A percentile compares a stretch with the other conserved stretches of the same genome.
Evolutionary conservation across 2,888 invertebrate species (phyloP).

Genomic region (Chesias legatella): DNA sequence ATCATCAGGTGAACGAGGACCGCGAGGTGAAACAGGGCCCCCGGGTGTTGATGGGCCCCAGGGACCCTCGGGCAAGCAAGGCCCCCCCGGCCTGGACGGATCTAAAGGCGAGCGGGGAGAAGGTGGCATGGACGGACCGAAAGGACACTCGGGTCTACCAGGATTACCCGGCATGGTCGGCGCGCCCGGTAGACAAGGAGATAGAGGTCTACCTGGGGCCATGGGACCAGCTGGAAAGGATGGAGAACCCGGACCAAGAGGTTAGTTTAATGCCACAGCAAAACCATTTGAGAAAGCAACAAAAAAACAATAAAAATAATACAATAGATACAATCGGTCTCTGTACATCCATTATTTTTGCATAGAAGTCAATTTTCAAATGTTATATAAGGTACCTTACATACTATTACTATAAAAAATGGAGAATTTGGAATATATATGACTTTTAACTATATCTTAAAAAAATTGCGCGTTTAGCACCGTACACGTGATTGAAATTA

Average conservation of each 20-base stretch:
- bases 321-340: too few relatives aligned
- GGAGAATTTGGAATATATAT: too few relatives aligned
- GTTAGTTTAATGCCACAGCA: slow-evolving; percentile 46
- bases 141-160: slow-evolving; percentile 91
- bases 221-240: slow-evolving; percentile 87
- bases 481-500: too few relatives aligned
- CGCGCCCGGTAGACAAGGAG: slow-evolving; percentile 82
- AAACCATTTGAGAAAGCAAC: too few relatives aligned
- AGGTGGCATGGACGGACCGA: slow-evolving; percentile 85
- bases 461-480: too few relatives aligned
- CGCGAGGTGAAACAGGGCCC: slow-evolving; percentile 86
- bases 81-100: slow-evolving; percentile 87
- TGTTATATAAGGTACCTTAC: too few relatives aligned
- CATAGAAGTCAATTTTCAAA: too few relatives aligned
- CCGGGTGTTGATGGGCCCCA: slow-evolving; percentile 88
- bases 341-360: too few relatives aligned
- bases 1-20: slow-evolving; percentile 85
- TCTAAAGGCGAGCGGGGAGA: slow-evolving; percentile 82
- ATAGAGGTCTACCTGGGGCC: slow-evolving; percentile 83
- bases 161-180: slow-evolving; percentile 91
- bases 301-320: too few relatives aligned
- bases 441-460: too few relatives aligned
- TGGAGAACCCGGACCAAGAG: slow-evolving; percentile 87
- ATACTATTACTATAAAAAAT: too few relatives aligned
- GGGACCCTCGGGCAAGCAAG: slow-evolving; percentile 89